These are phyloP conservation scores for Centropus bengalensis DNA, from an alignment of 2,113 vertebrate genomes.

Conservation along the genomic window DNA sequence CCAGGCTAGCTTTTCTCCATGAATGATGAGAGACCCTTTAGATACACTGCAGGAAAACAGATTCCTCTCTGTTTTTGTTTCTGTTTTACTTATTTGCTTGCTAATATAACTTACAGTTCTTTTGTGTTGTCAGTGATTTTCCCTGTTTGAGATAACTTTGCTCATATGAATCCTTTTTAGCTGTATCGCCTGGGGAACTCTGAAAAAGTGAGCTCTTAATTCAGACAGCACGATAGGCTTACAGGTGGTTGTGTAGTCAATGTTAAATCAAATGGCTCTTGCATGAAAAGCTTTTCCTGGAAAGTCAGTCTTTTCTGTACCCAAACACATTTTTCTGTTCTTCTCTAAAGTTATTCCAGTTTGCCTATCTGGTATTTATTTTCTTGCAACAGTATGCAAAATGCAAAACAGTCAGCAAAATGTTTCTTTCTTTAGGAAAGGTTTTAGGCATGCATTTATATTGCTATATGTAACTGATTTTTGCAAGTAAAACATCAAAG, in stretches of 20 bases:
- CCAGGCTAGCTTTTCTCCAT: not conserved
- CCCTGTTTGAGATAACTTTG: not conserved
- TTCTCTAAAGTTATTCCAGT: conserved; percentile 50
- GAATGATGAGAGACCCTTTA: not conserved
- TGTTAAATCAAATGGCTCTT: conserved; percentile 11
- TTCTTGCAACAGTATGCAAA: not conserved
- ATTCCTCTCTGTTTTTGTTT: not conserved
- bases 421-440: conserved; percentile 1
- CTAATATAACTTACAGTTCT: rapidly evolving
- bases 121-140: not conserved
- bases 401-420: conserved; percentile 6
- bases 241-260: conserved; percentile 12
- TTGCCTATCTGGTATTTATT: conserved; percentile 53
- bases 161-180: conserved; percentile 7
- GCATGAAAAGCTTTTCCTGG: conserved; percentile 15
- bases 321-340: conserved; percentile 19
- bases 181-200: not conserved
- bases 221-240: not conserved
- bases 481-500: not conserved
- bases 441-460: conserved; percentile 16
- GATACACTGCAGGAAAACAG: not conserved
- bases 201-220: not conserved
- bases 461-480: conserved; percentile 17
- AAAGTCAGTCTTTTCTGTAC: conserved; percentile 22
- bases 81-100: not conserved